Evolutionary conservation across 2,888 invertebrate genomes (phyloP), one percentile per base, ranked within the genome.

Genomic region (Electrophaes corylata): DNA sequence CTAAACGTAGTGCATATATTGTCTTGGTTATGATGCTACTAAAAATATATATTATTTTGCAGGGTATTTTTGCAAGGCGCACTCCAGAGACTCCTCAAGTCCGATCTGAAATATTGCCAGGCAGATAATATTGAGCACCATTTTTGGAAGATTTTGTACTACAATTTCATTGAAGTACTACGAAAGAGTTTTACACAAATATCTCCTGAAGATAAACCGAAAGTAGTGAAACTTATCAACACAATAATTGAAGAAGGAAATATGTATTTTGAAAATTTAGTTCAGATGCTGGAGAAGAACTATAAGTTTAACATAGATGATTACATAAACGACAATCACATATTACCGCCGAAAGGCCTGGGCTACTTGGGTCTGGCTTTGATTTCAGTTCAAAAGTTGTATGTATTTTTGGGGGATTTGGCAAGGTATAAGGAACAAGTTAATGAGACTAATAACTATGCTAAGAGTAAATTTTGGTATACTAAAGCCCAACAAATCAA

Each of bases 401-500:
- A 96, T 70, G 93, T 99, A 47, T 97, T 95, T 78, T 92, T 99
- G 72, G 99, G 99, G 1, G 99, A 99, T 86, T 93, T 99, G 72
- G 96, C 96, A 11, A 93, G 99, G 58, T 99, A 99, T 86, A 95
- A 95, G 79, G 96, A 97, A 78, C 96, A 96, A 86, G 95, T 95
- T 39, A 95, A 95, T 69, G 96, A 96, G 75, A 95, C 95, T 0
- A 93, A 94, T 55, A 97, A 96, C 88, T 98, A 95, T 81, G 96
- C 96, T 39, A 92, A 92, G 75, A 92, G 92, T 78, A 92, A 92
- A 79, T 94, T 96, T 75, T 98, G 96, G 95, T 99, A 99, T 81
- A 94, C 97, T 60, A 97, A 97, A 89, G 98, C 99, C 10, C 97
- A 98, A 79, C 96, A 96, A 84, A 94, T 98, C 39, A 97, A 98